Percentiles rank a stretch among this genome's conserved stretches.
phyloP scores from a whole-genome alignment of 2,797 vertebrate genomes.

The Myiothlypis chrysogaster region DNA sequence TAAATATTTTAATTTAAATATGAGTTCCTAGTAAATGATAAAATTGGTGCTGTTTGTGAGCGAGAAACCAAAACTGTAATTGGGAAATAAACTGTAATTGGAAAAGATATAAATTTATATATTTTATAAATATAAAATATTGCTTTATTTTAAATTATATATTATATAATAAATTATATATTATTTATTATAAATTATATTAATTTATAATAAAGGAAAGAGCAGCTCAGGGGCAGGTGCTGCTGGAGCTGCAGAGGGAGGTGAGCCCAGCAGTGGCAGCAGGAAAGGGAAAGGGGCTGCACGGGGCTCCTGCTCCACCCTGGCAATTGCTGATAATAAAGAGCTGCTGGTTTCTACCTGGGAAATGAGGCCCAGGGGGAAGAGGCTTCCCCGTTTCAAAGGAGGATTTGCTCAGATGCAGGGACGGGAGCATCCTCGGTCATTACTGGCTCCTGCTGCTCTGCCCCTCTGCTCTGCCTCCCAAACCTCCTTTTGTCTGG shows the following conservation, averaged over 20 bases:
- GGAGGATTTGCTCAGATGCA: background rate
- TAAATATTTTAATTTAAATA: no score
- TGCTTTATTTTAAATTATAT: no score
- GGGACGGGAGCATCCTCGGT: background rate
- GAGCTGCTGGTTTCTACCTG: background rate
- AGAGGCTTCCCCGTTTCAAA: background rate
- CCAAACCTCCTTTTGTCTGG: background rate
- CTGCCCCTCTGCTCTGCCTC: background rate
- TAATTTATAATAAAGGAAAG: background rate
- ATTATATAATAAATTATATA: no score
- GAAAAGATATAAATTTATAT: no score
- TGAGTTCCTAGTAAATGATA: no score
- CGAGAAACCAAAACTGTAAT: background rate
- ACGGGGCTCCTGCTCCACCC: background rate
- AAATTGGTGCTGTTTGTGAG: background rate
- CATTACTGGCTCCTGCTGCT: background rate
- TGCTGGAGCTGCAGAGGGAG: background rate
- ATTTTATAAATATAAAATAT: no score
- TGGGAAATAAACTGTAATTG: background rate
- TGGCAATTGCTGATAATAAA: background rate
- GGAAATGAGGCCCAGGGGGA: constrained; percentile 15
- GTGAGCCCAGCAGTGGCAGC: background rate
- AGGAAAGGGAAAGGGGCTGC: background rate
- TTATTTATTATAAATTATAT: no score
- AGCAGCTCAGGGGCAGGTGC: background rate